These are phyloP conservation scores for Menidia menidia DNA, from an alignment of 2,797 vertebrate species.

Conservation along the genomic window DNA sequence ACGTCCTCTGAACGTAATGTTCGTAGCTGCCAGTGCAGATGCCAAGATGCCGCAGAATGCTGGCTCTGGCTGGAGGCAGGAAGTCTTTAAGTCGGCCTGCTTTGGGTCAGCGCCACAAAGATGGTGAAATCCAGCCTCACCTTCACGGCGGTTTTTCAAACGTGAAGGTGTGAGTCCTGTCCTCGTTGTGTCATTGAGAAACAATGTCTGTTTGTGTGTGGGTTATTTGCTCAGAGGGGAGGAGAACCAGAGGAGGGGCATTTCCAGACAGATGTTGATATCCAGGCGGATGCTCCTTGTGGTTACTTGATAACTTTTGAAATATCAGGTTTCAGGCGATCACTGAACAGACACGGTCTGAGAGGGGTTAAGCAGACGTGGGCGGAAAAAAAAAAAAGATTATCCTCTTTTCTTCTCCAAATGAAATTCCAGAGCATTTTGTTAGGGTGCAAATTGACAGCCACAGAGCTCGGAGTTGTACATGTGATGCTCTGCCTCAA, in stretches of 20 bases:
- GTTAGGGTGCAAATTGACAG: conserved; percentile 58
- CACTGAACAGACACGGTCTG: conserved; percentile 22
- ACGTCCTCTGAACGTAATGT: conserved; percentile 67
- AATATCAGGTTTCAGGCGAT: conserved; percentile 48
- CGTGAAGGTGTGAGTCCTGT: conserved; percentile 69
- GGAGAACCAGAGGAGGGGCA: conserved; percentile 63
- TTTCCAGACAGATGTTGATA: conserved; percentile 72
- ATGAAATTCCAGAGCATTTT: conserved; percentile 64
- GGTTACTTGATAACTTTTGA: conserved; percentile 64
- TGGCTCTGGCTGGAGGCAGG: conserved; percentile 64
- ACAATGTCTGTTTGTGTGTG: conserved; percentile 73
- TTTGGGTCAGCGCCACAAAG: conserved; percentile 69
- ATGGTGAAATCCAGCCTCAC: conserved; percentile 70
- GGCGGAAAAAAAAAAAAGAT: conserved; percentile 7
- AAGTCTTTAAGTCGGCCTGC: conserved; percentile 74
- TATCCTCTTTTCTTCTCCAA: conserved; percentile 46
- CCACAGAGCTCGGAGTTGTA: conserved; percentile 69
- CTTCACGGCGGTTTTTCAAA: conserved; percentile 61
- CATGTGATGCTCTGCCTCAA: conserved; percentile 65
- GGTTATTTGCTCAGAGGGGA: conserved; percentile 61
- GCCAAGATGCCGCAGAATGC: conserved; percentile 70
- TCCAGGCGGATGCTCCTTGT: conserved; percentile 70
- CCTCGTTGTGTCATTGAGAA: conserved; percentile 77
- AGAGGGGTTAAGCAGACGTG: conserved; percentile 33
- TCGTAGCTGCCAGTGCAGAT: conserved; percentile 59